Evolutionary conservation across 2,888 invertebrate species (phyloP), one percentile per base, ranked within the genome.

Genomic region (Prosopocoilus inquinatus): DNA sequence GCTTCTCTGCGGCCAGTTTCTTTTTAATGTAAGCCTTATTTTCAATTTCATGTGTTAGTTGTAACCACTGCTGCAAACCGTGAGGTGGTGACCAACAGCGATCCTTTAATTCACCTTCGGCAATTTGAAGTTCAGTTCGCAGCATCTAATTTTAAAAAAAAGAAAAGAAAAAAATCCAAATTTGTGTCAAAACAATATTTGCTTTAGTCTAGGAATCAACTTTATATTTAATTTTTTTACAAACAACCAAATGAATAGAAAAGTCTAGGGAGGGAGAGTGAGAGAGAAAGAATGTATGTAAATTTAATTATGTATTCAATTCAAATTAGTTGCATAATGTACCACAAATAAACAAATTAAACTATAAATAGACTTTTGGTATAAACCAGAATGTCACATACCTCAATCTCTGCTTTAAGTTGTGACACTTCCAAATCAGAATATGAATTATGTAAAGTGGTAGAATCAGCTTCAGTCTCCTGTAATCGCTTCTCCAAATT

Each of bases 41-140:
- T 78, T 99, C 99, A 56, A 95, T 83, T 80, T 99, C 98, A 77
- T 97, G 94, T 0, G 97, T 98, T 47, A 95, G 81, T 74, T 98
- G 96, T 11, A 99, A 80, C 94, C 97, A 96, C 62, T 92, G 90
- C 72, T 97, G 97, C 4, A 98, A 80, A 2, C 91, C 91, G 1
- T 86, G 81, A 0, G 95, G 94, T 1, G 96, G 93, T 15, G 91
- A 86, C 91, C 93, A 94, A 73, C 92, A 92, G 53, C 91, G 83
- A 73, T 92, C 92, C 68, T 94, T 93, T 39, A 95, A 79, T 78
- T 95, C 94, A 50, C 91, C 91, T 77, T 96, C 95, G 0, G 95
- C 93, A 9, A 94, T 83, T 64, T 90, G 87, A 15, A 96, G 79
- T 69, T 94, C 94, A 16, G 83, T 83, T 58, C 93, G 84, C 48